phyloP scores from a whole-genome alignment of 2,888 invertebrate species.

The Chymomyza caudatula region DNA sequence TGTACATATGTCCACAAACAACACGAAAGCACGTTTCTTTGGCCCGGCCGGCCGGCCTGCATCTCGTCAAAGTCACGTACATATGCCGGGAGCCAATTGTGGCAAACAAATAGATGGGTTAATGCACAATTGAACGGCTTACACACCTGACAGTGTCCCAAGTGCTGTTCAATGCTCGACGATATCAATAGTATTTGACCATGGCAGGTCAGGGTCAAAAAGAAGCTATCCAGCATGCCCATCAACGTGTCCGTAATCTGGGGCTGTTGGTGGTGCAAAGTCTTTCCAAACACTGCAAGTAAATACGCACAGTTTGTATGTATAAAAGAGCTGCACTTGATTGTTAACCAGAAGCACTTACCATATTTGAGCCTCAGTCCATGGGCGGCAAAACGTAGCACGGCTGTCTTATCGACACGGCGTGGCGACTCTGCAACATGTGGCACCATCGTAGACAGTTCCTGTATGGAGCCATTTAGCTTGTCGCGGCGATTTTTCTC shows the following conservation, averaged over 20 bases:
- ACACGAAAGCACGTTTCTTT: neutral
- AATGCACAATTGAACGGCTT: neutral
- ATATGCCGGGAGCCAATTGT: neutral
- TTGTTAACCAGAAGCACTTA: constrained; percentile 40
- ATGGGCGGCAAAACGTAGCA: constrained; percentile 90
- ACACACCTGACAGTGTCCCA: constrained; percentile 90
- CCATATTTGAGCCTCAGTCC: constrained; percentile 88
- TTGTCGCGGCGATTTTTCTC: constrained; percentile 95
- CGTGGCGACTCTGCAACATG: constrained; percentile 89
- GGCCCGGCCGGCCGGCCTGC: no score
- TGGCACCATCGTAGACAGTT: constrained; percentile 90
- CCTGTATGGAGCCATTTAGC: constrained; percentile 90
- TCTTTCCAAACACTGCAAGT: constrained; percentile 79
- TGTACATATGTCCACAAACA: constrained; percentile 3
- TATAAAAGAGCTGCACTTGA: neutral
- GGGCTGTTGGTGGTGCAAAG: constrained; percentile 79
- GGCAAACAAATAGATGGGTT: neutral
- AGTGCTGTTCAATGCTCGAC: constrained; percentile 88
- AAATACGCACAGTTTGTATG: neutral
- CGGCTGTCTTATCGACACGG: constrained; percentile 93
- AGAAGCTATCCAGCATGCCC: constrained; percentile 87
- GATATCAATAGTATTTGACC: constrained; percentile 93
- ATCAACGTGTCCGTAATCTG: constrained; percentile 82
- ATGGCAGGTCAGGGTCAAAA: constrained; percentile 87
- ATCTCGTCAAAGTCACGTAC: neutral